These are phyloP conservation scores for Melanostigma gelatinosum DNA, from an alignment of 2,113 vertebrate species.

Conservation along the genomic window DNA sequence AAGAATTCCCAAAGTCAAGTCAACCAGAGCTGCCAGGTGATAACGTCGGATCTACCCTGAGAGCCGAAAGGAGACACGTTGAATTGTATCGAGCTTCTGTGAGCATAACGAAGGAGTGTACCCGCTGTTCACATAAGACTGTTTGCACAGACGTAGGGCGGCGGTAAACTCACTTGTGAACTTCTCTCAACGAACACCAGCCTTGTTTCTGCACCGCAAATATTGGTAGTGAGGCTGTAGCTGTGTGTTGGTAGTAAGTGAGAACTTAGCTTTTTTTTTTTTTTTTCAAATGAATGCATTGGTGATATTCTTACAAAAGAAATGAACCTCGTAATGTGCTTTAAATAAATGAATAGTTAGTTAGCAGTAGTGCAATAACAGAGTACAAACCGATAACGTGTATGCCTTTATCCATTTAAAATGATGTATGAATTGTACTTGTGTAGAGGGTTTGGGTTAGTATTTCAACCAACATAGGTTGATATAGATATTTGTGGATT, in stretches of 20 bases:
- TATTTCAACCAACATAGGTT: conserved; percentile 6
- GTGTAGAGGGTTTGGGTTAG: conserved; percentile 26
- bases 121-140: conserved; percentile 73
- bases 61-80: conserved; percentile 14
- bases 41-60: conserved; percentile 31
- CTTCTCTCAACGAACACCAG: conserved; percentile 39
- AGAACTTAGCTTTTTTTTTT: background rate
- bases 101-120: conserved; percentile 42
- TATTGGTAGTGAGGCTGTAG: background rate
- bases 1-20: background rate
- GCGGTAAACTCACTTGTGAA: conserved; percentile 46
- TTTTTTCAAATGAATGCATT: conserved; percentile 60
- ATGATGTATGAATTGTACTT: conserved; percentile 13
- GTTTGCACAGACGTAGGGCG: conserved; percentile 67
- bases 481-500: conserved; percentile 26
- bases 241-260: background rate
- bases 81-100: conserved; percentile 8
- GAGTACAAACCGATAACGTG: background rate
- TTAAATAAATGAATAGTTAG: conserved; percentile 19
- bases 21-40: conserved; percentile 1
- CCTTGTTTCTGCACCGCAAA: conserved; percentile 25
- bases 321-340: conserved; percentile 35
- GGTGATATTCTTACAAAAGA: conserved; percentile 28
- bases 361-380: conserved; percentile 13
- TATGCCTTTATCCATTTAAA: conserved; percentile 26